phyloP scores from a whole-genome alignment of 1,140 invertebrate genomes.

The Mercenaria mercenaria region DNA sequence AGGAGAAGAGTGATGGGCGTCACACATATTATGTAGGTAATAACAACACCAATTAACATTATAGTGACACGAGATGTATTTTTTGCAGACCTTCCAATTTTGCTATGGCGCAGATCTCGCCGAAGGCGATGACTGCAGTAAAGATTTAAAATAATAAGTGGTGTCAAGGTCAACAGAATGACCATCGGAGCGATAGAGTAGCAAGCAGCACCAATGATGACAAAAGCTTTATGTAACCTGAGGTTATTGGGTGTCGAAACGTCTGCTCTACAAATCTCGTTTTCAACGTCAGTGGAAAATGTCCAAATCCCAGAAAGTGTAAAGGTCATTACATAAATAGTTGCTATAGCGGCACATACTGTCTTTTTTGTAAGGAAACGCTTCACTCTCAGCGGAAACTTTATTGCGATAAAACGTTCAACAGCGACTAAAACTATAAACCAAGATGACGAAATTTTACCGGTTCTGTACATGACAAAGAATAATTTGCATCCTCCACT shows the following conservation, averaged over 20 bases:
- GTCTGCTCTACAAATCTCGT: neutral
- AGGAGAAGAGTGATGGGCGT: slow-evolving; percentile 10
- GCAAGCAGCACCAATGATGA: neutral
- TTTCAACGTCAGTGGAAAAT: neutral
- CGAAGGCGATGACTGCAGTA: neutral
- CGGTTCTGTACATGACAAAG: neutral
- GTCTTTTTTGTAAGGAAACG: neutral
- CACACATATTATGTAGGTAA: slow-evolving; percentile 8
- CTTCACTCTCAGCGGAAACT: slow-evolving; percentile 18
- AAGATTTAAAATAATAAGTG: slow-evolving; percentile 1
- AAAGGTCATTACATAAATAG: neutral
- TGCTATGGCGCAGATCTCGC: neutral
- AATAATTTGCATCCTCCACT: neutral
- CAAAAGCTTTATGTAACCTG: neutral
- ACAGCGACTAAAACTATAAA: neutral
- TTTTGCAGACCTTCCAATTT: neutral
- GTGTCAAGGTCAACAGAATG: neutral
- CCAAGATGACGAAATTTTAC: slow-evolving; percentile 6
- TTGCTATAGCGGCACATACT: neutral
- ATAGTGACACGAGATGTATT: neutral
- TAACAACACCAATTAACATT: neutral
- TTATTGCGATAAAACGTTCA: slow-evolving; percentile 9
- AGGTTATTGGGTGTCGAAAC: neutral
- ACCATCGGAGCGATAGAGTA: neutral
- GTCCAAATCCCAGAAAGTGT: neutral